Evolutionary conservation across 2,888 invertebrate genomes (phyloP), one percentile per base, ranked within the genome.

Genomic region (Zygogramma bicolorata): DNA sequence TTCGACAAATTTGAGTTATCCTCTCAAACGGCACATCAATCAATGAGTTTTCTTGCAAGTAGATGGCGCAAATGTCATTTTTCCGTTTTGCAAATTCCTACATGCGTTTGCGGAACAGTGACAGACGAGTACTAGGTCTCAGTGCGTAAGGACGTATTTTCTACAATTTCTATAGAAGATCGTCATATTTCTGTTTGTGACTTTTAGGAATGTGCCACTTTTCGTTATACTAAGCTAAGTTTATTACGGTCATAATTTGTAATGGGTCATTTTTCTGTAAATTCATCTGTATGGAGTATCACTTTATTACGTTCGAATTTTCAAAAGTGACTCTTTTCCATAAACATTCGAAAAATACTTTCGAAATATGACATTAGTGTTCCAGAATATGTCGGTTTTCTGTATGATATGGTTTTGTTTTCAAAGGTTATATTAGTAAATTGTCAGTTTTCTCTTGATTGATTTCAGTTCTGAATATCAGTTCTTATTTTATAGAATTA

Each of bases 21-120:
- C 58, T 18, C 58, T 4, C 15, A 59, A 59, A 25, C 58, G 58
- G 58, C n/a, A n/a, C n/a, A n/a, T n/a, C n/a, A n/a, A n/a, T n/a
- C n/a, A n/a, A n/a, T n/a, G n/a, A n/a, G n/a, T n/a, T n/a, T n/a
- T n/a, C n/a, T n/a, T n/a, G n/a, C n/a, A n/a, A n/a, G n/a, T n/a
- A n/a, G n/a, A n/a, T n/a, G n/a, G n/a, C n/a, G n/a, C n/a, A n/a
- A n/a, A n/a, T n/a, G n/a, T n/a, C n/a, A n/a, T n/a, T n/a, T n/a
- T n/a, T n/a, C n/a, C n/a, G n/a, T n/a, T n/a, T n/a, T n/a, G n/a
- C n/a, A n/a, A n/a, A n/a, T n/a, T n/a, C n/a, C n/a, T n/a, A n/a
- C n/a, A n/a, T n/a, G n/a, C n/a, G n/a, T n/a, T n/a, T n/a, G n/a
- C n/a, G n/a, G n/a, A n/a, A n/a, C n/a, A n/a, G n/a, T n/a, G n/a